Conservation (phyloP, 2,888 invertebrate genomes). For the Toxonevra muliebris region DNA sequence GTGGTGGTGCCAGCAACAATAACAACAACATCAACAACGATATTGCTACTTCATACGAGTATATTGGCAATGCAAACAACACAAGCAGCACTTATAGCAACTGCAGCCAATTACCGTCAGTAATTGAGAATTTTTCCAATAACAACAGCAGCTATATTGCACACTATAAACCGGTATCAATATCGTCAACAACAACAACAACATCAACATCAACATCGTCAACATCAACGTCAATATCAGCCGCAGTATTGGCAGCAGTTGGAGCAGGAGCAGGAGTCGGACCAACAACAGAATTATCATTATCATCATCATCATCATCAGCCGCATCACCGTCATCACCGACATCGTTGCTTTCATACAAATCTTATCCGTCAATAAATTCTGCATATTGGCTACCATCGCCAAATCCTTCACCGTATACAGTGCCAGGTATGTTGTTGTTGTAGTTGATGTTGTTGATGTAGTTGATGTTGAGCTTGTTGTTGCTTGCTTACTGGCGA, state of each 20-base stretch:
- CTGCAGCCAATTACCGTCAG: slow-evolving; percentile 62
- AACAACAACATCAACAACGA: slow-evolving; percentile 7
- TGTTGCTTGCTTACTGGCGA: slow-evolving; percentile 1
- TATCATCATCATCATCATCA: slow-evolving; percentile 14
- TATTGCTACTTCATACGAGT: background rate
- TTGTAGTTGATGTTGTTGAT: slow-evolving; percentile 3
- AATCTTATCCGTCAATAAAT: slow-evolving; percentile 80
- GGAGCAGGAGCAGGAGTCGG: slow-evolving; percentile 20
- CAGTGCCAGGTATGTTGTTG: slow-evolving; percentile 76
- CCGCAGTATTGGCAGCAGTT: slow-evolving; percentile 30
- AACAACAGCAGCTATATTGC: slow-evolving; percentile 49
- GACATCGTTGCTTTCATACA: slow-evolving; percentile 47
- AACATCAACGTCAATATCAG: slow-evolving; percentile 30
- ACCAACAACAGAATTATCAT: slow-evolving; percentile 28
- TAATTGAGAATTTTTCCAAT: slow-evolving; percentile 64
- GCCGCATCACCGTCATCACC: slow-evolving; percentile 25
- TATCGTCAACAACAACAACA: slow-evolving; percentile 39
- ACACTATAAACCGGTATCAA: slow-evolving; percentile 2
- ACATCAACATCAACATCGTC: slow-evolving; percentile 42
- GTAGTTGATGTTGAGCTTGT: background rate
- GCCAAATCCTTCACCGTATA: slow-evolving; percentile 80
- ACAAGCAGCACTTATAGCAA: slow-evolving; percentile 35
- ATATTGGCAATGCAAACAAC: slow-evolving; percentile 25
- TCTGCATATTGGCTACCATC: slow-evolving; percentile 87
- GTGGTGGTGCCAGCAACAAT: background rate